A percentile compares a stretch with the other conserved stretches of the same genome.
Evolutionary conservation across 35 echinoderm and acorn worm genomes (phyloP).

Genomic region (Holothuria glaberrima): DNA sequence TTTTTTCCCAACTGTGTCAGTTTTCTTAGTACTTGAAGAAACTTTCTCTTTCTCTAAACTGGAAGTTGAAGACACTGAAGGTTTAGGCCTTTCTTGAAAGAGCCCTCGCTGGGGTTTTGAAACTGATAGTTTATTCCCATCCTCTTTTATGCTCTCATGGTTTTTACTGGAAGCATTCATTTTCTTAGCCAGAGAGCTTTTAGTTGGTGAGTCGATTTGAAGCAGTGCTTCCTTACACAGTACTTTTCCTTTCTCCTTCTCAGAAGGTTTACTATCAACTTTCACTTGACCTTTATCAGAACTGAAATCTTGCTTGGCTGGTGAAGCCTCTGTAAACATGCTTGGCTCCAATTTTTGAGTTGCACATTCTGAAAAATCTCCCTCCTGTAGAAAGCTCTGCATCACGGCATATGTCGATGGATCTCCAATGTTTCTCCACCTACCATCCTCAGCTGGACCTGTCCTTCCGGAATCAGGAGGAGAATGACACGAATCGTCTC

Average conservation of each 20-base stretch:
- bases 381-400: constrained; percentile 76
- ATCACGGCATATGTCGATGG: constrained; percentile 87
- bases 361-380: constrained; percentile 84
- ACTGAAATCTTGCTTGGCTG: constrained; percentile 18
- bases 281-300: background rate
- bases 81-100: constrained; percentile 35
- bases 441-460: constrained; percentile 1
- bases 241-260: constrained; percentile 9
- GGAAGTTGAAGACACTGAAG: constrained; percentile 9
- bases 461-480: constrained; percentile 44
- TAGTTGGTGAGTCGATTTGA: constrained; percentile 24
- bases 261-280: constrained; percentile 3
- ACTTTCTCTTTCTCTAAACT: constrained; percentile 7
- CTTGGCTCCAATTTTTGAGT: constrained; percentile 83
- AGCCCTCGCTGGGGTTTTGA: constrained; percentile 25
- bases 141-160: constrained; percentile 33
- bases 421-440: constrained; percentile 47
- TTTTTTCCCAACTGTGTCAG: background rate
- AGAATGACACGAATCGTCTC: constrained; percentile 62
- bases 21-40: background rate
- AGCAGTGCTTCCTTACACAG: constrained; percentile 40
- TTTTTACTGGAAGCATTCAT: constrained; percentile 46
- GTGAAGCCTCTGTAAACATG: constrained; percentile 64
- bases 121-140: background rate
- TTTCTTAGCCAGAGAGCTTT: constrained; percentile 42